Evolutionary conservation across 92 coral and sea anemone genomes (phyloP).

Genomic region (Siderastrea radians): DNA sequence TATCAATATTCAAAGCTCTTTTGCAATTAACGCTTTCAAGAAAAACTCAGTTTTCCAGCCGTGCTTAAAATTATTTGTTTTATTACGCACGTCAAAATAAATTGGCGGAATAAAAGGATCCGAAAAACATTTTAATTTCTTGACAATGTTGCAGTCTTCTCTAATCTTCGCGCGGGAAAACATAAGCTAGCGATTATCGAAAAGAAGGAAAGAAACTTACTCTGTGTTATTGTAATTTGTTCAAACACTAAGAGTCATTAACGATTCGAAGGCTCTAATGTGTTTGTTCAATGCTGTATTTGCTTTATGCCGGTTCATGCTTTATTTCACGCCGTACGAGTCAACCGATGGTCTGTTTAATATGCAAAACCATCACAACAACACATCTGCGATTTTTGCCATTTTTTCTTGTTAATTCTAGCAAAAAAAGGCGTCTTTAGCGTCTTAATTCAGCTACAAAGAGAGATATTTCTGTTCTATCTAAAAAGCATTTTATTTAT

Average conservation of each 20-base stretch:
- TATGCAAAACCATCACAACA: neutral
- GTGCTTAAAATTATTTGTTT: too few species aligned
- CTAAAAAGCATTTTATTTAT: too few species aligned
- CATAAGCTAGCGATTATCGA: neutral
- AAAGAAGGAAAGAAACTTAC: neutral
- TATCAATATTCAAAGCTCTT: too few species aligned
- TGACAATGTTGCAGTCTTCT: too few species aligned
- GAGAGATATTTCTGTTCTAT: too few species aligned
- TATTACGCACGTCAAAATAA: too few species aligned
- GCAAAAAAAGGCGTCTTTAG: too few species aligned
- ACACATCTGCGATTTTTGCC: neutral
- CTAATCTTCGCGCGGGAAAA: neutral
- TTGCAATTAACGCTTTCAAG: too few species aligned
- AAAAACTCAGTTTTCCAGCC: too few species aligned
- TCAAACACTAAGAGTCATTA: neutral
- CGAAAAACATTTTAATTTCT: too few species aligned
- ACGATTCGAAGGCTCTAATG: conserved; percentile 5
- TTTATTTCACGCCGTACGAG: conserved; percentile 26
- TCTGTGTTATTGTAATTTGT: neutral
- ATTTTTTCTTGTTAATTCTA: neutral
- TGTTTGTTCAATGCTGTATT: conserved; percentile 20
- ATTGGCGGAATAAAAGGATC: too few species aligned
- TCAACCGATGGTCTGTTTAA: neutral
- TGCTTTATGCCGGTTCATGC: conserved; percentile 1
- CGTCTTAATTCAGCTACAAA: too few species aligned